Evolutionary conservation across 2,888 invertebrate species (phyloP).

Genomic region (Arrhopalites spinosus): DNA sequence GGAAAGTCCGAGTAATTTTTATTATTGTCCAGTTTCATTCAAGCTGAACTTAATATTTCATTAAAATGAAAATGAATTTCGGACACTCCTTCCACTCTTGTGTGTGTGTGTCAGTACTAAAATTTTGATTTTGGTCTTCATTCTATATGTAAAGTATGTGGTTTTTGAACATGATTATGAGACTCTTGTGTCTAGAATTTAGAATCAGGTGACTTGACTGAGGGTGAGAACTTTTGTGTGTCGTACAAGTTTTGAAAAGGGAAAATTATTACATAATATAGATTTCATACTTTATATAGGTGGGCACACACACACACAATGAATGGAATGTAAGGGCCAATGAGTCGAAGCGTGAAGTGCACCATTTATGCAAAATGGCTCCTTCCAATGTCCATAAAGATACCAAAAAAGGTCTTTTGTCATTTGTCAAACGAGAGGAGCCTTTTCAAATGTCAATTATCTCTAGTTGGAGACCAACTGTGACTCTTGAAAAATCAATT

Average conservation of each 20-base stretch:
- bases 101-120: neutral
- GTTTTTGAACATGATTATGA: too few relatives aligned
- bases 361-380: too few relatives aligned
- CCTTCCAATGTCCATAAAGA: neutral
- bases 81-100: neutral
- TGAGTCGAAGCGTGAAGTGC: neutral
- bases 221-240: too few relatives aligned
- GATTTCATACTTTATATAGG: neutral
- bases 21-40: conserved; percentile 2
- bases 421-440: neutral
- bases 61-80: neutral
- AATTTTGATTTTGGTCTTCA: too few relatives aligned
- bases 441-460: conserved; percentile 28
- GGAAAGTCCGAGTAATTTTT: too few relatives aligned
- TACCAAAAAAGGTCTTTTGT: conserved; percentile 18
- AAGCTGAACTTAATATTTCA: neutral
- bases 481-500: neutral
- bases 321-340: neutral
- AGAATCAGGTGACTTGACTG: too few relatives aligned
- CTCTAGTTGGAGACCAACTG: neutral
- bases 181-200: too few relatives aligned
- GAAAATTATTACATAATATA: neutral
- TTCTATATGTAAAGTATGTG: too few relatives aligned
- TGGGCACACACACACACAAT: neutral
- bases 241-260: too few relatives aligned